A percentile compares a stretch with the other conserved stretches of the same genome.
Conservation (phyloP, 2,888 invertebrate species). For the Strigamia maritima region DNA sequence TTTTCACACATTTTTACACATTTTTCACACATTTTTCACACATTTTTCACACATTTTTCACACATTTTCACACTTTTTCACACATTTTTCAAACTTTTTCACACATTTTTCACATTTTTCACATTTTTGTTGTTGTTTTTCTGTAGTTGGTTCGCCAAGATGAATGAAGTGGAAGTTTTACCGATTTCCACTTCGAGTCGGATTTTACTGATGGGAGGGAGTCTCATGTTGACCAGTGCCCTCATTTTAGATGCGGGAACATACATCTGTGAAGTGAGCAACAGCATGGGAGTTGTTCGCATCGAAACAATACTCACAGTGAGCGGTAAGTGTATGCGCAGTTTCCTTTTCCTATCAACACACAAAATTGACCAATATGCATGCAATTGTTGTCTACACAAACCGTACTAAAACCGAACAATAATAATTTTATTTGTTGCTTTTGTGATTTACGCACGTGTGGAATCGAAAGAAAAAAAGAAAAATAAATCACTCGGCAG, state of each 20-base stretch:
- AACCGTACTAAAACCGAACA: not conserved
- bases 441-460: not conserved
- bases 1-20: too few species aligned
- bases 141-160: slow-evolving; percentile 41
- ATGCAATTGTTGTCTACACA: not conserved
- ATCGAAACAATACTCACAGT: slow-evolving; percentile 49
- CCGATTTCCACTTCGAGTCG: slow-evolving; percentile 39
- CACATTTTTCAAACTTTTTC: too few species aligned
- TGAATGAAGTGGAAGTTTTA: slow-evolving; percentile 37
- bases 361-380: not conserved
- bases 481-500: too few species aligned
- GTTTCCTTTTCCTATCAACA: not conserved
- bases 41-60: too few species aligned
- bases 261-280: slow-evolving; percentile 52
- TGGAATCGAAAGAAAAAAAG: not conserved
- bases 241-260: slow-evolving; percentile 48
- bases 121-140: not conserved
- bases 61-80: too few species aligned
- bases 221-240: slow-evolving; percentile 38
- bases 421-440: not conserved
- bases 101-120: too few species aligned
- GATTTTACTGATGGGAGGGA: slow-evolving; percentile 38
- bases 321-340: slow-evolving; percentile 47
- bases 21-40: too few species aligned
- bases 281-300: slow-evolving; percentile 49